Conservation (phyloP, 2,888 invertebrate species). For the Isotomurus palustris region DNA sequence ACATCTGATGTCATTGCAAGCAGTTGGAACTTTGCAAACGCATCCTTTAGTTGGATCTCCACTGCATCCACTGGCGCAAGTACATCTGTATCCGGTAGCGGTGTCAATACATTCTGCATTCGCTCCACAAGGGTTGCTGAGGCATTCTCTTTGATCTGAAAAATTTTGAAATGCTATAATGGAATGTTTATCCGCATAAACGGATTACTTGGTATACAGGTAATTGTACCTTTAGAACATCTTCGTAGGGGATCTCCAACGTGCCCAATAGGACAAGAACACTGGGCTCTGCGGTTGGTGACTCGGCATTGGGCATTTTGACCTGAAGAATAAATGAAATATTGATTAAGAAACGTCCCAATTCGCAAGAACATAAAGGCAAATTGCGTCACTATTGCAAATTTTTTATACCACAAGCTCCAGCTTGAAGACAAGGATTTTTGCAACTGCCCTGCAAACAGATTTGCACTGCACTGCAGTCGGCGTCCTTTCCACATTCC, state of each 20-base stretch:
- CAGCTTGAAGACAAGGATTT: slow-evolving; percentile 72
- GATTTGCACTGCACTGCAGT: slow-evolving; percentile 71
- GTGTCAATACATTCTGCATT: slow-evolving; percentile 86
- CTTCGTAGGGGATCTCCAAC: slow-evolving; percentile 66
- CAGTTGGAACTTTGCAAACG: slow-evolving; percentile 65
- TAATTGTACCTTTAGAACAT: slow-evolving; percentile 60
- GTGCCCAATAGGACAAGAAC: slow-evolving; percentile 69
- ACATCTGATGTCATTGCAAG: slow-evolving; percentile 74
- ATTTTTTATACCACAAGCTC: slow-evolving; percentile 65
- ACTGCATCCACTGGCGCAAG: slow-evolving; percentile 71
- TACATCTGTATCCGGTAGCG: slow-evolving; percentile 66
- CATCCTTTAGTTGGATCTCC: slow-evolving; percentile 75
- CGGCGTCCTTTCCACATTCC: slow-evolving; percentile 69
- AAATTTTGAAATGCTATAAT: slow-evolving; percentile 66
- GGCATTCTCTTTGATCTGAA: slow-evolving; percentile 89
- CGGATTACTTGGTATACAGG: background rate
- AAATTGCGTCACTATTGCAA: background rate
- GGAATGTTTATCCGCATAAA: slow-evolving; percentile 58
- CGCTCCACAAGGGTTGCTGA: slow-evolving; percentile 78
- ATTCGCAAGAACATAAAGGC: background rate
- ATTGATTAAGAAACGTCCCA: too few relatives aligned
- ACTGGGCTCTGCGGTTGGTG: slow-evolving; percentile 68
- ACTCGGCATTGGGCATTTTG: slow-evolving; percentile 79
- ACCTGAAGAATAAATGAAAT: background rate
- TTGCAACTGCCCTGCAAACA: slow-evolving; percentile 69